Percentiles rank a stretch among this genome's conserved stretches.
These are phyloP conservation scores for Rhinolophus sinicus DNA, from an alignment of 2,113 vertebrate genomes.

Conservation along the genomic window DNA sequence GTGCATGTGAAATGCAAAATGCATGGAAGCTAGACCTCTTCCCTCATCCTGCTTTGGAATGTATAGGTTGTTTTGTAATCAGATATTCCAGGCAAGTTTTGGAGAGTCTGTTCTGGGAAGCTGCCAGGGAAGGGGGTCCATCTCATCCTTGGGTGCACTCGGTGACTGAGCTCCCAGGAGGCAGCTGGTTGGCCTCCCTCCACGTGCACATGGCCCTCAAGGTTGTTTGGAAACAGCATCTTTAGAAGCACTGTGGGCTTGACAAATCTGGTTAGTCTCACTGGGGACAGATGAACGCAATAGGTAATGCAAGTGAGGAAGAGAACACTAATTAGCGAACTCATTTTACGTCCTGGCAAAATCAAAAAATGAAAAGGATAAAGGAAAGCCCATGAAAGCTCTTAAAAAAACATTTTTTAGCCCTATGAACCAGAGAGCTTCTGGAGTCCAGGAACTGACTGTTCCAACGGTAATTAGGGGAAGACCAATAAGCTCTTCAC, in stretches of 20 bases:
- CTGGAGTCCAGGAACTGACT: not conserved
- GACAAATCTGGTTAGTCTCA: not conserved
- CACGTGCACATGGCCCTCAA: accelerated
- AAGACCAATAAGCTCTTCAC: not conserved
- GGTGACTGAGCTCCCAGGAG: no score
- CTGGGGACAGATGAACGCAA: constrained; percentile 24
- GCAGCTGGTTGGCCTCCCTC: not conserved
- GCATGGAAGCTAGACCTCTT: no score
- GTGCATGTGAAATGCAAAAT: not conserved
- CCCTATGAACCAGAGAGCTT: not conserved
- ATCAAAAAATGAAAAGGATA: not conserved
- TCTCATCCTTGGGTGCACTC: no score
- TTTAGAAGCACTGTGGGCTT: not conserved
- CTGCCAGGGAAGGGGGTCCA: not conserved
- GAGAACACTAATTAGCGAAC: constrained; percentile 64
- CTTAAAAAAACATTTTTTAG: constrained; percentile 1
- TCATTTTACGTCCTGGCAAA: constrained; percentile 58
- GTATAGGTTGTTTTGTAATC: not conserved
- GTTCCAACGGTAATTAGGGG: not conserved
- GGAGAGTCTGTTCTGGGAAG: not conserved
- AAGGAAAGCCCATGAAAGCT: not conserved
- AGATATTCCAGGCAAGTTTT: not conserved
- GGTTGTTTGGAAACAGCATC: not conserved
- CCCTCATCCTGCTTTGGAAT: not conserved
- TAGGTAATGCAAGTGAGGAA: constrained; percentile 39